These are phyloP conservation scores for Menidia menidia DNA, from an alignment of 2,797 vertebrate species.

Conservation along the genomic window DNA sequence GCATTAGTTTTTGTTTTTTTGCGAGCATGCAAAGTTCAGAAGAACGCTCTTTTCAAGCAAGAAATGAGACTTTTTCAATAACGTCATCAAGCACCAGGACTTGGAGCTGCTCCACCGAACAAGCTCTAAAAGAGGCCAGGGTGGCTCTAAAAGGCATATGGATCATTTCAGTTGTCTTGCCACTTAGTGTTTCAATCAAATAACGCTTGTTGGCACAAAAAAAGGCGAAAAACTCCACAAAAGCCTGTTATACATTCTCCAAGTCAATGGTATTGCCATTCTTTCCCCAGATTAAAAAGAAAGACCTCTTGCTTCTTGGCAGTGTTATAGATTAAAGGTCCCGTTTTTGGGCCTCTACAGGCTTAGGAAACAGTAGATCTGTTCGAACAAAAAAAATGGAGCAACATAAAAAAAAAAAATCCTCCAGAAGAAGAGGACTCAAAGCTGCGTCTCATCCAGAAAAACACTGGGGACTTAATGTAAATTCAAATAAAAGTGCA, in stretches of 20 bases:
- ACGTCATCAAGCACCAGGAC: constrained; percentile 49
- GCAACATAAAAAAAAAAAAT: background rate
- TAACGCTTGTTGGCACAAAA: constrained; percentile 46
- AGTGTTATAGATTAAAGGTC: constrained; percentile 1
- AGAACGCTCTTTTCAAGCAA: constrained; percentile 53
- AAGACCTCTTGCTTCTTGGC: constrained; percentile 23
- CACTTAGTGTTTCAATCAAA: constrained; percentile 55
- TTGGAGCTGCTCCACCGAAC: constrained; percentile 52
- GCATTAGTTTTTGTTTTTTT: constrained; percentile 37
- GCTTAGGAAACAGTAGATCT: constrained; percentile 19
- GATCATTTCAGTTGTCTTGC: constrained; percentile 52
- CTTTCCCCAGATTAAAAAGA: constrained; percentile 1
- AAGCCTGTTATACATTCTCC: constrained; percentile 33
- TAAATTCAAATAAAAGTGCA: constrained; percentile 59
- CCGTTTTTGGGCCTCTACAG: constrained; percentile 3
- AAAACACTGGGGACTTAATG: constrained; percentile 34
- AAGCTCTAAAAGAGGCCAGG: constrained; percentile 28
- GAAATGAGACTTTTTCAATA: constrained; percentile 65
- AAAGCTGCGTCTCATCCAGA: constrained; percentile 13
- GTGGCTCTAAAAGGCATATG: constrained; percentile 40
- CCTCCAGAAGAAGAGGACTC: background rate
- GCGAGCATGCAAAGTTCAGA: constrained; percentile 50
- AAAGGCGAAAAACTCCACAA: constrained; percentile 5
- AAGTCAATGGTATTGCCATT: background rate
- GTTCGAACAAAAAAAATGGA: constrained; percentile 9